These are phyloP conservation scores for Brachypterus glaber DNA, from an alignment of 2,888 invertebrate genomes.

Conservation along the genomic window DNA sequence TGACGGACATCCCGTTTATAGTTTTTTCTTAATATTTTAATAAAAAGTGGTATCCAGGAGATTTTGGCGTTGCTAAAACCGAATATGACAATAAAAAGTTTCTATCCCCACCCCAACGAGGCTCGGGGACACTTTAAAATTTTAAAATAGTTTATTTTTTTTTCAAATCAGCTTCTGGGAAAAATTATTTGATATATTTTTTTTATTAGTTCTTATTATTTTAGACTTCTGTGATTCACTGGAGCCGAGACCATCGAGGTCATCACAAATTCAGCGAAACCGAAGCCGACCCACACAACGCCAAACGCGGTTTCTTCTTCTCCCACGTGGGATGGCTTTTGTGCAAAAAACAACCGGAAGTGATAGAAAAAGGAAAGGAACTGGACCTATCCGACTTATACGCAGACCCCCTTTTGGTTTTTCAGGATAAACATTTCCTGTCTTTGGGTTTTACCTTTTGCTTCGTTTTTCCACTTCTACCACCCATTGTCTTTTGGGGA, in stretches of 20 bases:
- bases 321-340: too few relatives aligned
- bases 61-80: too few relatives aligned
- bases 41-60: too few relatives aligned
- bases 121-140: too few relatives aligned
- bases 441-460: conserved; percentile 61
- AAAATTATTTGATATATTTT: neutral
- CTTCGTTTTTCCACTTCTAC: conserved; percentile 65
- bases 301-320: conserved; percentile 90
- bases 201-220: conserved; percentile 10
- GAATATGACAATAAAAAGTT: too few relatives aligned
- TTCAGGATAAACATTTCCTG: conserved; percentile 65
- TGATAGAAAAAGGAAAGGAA: conserved; percentile 74
- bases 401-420: conserved; percentile 70
- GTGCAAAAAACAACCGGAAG: too few relatives aligned
- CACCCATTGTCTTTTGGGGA: conserved; percentile 68
- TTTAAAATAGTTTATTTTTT: too few relatives aligned
- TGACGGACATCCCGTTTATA: too few relatives aligned
- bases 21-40: too few relatives aligned
- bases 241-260: conserved; percentile 73
- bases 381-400: conserved; percentile 78
- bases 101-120: too few relatives aligned
- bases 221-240: conserved; percentile 66
- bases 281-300: conserved; percentile 89
- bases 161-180: too few relatives aligned
- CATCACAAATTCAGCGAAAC: conserved; percentile 93